A percentile compares a stretch with the other conserved stretches of the same genome.
Evolutionary conservation across 1,140 invertebrate genomes (phyloP).

Genomic region (Conus ventricosus): DNA sequence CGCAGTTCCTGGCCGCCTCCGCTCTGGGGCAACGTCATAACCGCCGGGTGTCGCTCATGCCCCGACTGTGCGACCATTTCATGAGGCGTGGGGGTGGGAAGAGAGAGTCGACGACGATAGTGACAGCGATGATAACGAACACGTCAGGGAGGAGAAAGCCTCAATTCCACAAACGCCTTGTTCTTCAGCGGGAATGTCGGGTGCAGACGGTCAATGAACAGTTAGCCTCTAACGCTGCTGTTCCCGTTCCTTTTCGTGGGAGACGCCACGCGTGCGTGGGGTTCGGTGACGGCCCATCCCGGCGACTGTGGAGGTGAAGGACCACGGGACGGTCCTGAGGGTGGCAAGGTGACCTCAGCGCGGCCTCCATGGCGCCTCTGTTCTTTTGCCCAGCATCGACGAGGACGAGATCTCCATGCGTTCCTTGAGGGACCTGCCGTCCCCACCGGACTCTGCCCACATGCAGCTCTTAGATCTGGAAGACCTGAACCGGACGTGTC

Average conservation of each 20-base stretch:
- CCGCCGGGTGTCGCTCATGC: background rate
- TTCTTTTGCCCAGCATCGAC: background rate
- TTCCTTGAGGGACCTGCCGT: background rate
- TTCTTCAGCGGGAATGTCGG: background rate
- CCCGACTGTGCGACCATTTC: background rate
- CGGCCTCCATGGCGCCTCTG: no score
- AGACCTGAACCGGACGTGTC: background rate
- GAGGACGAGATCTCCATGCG: background rate
- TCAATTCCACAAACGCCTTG: background rate
- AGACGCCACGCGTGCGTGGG: no score
- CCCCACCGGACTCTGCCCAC: background rate
- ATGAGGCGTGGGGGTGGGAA: background rate
- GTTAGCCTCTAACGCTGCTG: background rate
- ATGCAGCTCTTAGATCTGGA: background rate
- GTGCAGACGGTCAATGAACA: background rate
- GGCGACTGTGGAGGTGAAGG: background rate
- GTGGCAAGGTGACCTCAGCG: background rate
- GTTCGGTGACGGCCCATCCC: background rate
- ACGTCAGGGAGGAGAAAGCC: background rate
- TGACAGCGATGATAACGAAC: background rate
- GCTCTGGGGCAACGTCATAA: constrained; percentile 9
- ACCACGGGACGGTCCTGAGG: background rate
- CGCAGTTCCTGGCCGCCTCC: background rate
- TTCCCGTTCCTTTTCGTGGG: background rate
- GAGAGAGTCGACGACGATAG: background rate